These are phyloP conservation scores for Actinostola sp. DNA, from an alignment of 92 coral and sea anemone species.

Conservation along the genomic window DNA sequence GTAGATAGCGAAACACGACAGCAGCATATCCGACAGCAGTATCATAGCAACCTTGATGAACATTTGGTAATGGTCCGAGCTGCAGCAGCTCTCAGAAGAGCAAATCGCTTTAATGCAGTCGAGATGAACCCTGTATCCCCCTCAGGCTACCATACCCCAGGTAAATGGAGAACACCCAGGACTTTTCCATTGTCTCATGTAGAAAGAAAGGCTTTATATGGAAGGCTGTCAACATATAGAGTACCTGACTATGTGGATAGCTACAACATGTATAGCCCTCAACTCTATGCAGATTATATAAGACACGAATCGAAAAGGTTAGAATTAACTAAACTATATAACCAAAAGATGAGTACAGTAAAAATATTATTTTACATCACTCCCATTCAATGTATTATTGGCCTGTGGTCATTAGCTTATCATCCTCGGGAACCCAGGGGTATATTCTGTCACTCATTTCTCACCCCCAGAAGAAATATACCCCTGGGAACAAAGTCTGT, in stretches of 20 bases:
- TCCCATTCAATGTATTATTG: no score
- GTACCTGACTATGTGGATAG: constrained; percentile 23
- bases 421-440: no score
- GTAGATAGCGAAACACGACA: background rate
- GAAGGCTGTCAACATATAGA: constrained; percentile 49
- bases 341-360: no score
- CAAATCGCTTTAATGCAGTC: constrained; percentile 54
- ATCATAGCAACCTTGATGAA: constrained; percentile 54
- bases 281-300: constrained; percentile 2
- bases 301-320: constrained; percentile 26
- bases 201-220: constrained; percentile 72
- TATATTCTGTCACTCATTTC: no score
- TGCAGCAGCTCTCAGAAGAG: constrained; percentile 73
- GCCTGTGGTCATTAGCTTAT: no score
- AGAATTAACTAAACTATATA: background rate
- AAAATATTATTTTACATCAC: no score
- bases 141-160: constrained; percentile 1
- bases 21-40: background rate
- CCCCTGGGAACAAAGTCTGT: no score
- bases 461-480: no score
- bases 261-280: constrained; percentile 29
- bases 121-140: constrained; percentile 9
- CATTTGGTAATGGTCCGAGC: constrained; percentile 71
- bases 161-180: constrained; percentile 60
- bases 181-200: constrained; percentile 73